Evolutionary conservation across 1,140 invertebrate species (phyloP).

Genomic region (Oryzaephilus surinamensis): DNA sequence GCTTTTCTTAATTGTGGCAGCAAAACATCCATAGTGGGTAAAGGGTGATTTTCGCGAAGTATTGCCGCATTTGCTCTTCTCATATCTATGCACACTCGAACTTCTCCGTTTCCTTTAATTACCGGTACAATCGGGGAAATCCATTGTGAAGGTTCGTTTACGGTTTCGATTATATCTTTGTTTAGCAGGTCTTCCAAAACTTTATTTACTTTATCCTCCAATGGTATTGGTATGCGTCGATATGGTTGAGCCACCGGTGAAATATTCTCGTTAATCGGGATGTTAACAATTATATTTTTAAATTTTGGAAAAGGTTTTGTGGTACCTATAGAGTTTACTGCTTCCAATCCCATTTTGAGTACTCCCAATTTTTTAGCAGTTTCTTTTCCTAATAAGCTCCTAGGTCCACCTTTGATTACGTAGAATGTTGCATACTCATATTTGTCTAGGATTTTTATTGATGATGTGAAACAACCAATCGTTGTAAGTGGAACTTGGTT

Average conservation of each 20-base stretch:
- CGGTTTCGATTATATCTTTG: constrained; percentile 1
- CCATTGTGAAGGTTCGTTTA: constrained; percentile 1
- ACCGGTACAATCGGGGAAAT: background rate
- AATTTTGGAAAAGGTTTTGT: constrained; percentile 10
- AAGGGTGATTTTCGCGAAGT: constrained; percentile 16
- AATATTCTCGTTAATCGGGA: constrained; percentile 7
- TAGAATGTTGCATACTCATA: constrained; percentile 3
- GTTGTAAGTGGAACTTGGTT: too few species aligned
- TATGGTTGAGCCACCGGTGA: constrained; percentile 10
- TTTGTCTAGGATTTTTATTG: background rate
- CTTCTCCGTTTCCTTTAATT: constrained; percentile 1
- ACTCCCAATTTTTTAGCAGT: constrained; percentile 5
- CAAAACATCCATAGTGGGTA: constrained; percentile 15
- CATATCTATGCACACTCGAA: constrained; percentile 2
- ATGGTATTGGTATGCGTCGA: constrained; percentile 4
- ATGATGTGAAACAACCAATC: background rate
- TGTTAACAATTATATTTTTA: constrained; percentile 4
- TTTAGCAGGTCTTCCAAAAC: constrained; percentile 2
- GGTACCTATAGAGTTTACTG: background rate
- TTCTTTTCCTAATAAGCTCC: constrained; percentile 7
- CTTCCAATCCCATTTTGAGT: constrained; percentile 9
- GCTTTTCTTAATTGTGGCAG: background rate
- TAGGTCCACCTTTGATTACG: constrained; percentile 6
- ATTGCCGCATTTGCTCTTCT: constrained; percentile 10
- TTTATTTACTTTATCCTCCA: constrained; percentile 10